phyloP scores from a whole-genome alignment of 2,113 vertebrate species.

The Lagopus leucura region DNA sequence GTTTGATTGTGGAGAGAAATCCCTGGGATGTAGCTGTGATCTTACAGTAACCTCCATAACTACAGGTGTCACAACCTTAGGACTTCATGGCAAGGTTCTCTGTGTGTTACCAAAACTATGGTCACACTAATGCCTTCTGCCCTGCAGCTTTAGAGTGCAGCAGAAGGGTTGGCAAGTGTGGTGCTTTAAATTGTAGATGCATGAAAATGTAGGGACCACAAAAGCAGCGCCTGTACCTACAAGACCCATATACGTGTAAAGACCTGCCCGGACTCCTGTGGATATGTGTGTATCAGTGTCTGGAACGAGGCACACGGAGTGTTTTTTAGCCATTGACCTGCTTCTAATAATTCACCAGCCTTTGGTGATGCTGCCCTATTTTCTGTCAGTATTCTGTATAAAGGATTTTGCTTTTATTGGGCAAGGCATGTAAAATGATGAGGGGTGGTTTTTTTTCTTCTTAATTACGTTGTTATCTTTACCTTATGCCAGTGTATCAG shows the following conservation, averaged over 20 bases:
- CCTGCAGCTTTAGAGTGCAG: not conserved
- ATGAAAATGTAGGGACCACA: not conserved
- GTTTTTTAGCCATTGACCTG: not conserved
- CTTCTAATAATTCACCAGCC: not conserved
- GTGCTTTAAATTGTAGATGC: not conserved
- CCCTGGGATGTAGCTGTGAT: not conserved
- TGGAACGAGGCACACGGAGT: not conserved
- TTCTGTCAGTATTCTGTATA: fast-evolving
- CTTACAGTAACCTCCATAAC: not conserved
- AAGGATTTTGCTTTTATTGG: not conserved
- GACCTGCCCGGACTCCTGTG: fast-evolving
- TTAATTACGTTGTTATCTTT: not conserved
- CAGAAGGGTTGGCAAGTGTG: not conserved
- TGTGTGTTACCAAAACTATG: not conserved
- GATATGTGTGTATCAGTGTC: not conserved
- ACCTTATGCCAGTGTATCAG: not conserved
- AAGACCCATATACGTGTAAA: not conserved
- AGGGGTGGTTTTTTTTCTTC: not conserved
- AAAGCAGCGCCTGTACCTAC: not conserved
- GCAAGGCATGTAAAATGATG: not conserved
- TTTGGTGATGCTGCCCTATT: not conserved
- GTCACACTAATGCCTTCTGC: not conserved
- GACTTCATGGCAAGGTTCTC: not conserved
- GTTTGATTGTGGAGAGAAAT: not conserved
- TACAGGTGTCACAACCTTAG: not conserved